Evolutionary conservation across 2,888 invertebrate species (phyloP), one percentile per base, ranked within the genome.

Genomic region (Ophion ellenae): DNA sequence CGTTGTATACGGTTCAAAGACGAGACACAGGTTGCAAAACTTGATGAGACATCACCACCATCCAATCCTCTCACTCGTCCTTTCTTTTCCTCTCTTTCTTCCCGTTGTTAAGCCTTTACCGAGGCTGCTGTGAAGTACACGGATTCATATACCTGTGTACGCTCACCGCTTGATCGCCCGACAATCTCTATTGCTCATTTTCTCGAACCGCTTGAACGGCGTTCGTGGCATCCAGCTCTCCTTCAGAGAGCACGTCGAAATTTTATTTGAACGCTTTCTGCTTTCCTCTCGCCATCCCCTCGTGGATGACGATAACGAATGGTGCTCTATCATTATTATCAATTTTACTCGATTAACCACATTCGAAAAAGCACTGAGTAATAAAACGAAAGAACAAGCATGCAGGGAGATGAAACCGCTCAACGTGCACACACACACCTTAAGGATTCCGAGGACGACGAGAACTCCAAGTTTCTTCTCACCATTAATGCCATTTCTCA

Each of bases 401-500:
- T 47, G 14, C 7, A 14, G 28, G 47, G 14, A 53, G 24, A 53
- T n/a, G 57, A 66, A 53, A 64, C 24, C 45, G 28, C 14, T 32
- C 6, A 9, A 17, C 45, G 20, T 17, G 36, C 57, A 20, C 40
- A 69, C 40, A 69, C 61, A 66, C 24, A 59, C 69, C 81, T 69
- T 53, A 20, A 47, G 74, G 28, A 66, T 71, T 64, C 57, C 61
- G 76, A 76, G 53, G 80, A 66, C 57, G 75, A 45, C 64, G 69
- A 76, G 32, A 71, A 70, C 57, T 66, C 75, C 59, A 64, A 9
- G 45, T 82, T 87, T 71, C 63, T 59, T 81, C 53, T 76, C 28
- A 53, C 53, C 53, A 36, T 64, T 79, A 73, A 67, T 84, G 73
- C 74, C 79, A 87, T 86, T 90, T 90, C 89, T 88, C 90, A 89